These are phyloP conservation scores for Ectemnius continuus DNA, from an alignment of 2,888 invertebrate genomes.

Conservation along the genomic window DNA sequence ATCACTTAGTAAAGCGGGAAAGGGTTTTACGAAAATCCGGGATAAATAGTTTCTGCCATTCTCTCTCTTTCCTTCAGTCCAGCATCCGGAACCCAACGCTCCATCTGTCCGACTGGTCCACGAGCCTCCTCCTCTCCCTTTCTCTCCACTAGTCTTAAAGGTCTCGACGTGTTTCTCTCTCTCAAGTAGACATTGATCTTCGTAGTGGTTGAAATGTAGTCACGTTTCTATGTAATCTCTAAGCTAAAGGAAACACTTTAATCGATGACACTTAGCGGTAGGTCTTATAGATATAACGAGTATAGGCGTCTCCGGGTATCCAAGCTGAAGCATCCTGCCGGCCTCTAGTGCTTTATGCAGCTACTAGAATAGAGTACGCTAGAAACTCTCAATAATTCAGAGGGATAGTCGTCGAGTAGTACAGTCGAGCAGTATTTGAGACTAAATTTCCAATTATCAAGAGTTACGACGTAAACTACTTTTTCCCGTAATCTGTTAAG, in stretches of 20 bases:
- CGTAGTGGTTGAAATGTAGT: slow-evolving; percentile 72
- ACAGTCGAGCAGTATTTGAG: too few relatives aligned
- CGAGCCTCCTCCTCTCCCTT: slow-evolving; percentile 16
- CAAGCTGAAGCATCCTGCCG: slow-evolving; percentile 54
- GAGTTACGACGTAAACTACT: too few relatives aligned
- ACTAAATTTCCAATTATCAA: too few relatives aligned
- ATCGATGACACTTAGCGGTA: slow-evolving; percentile 72
- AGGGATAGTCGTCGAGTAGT: too few relatives aligned
- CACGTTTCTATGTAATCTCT: slow-evolving; percentile 73
- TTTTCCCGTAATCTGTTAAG: too few relatives aligned
- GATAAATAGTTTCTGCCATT: slow-evolving; percentile 18
- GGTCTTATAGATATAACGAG: slow-evolving; percentile 69
- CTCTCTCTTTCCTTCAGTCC: slow-evolving; percentile 37
- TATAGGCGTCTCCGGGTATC: slow-evolving; percentile 65
- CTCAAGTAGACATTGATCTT: slow-evolving; percentile 70
- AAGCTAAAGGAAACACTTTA: slow-evolving; percentile 70
- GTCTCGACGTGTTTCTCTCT: slow-evolving; percentile 71
- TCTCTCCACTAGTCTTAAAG: slow-evolving; percentile 57
- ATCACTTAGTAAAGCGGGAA: too few relatives aligned
- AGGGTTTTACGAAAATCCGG: not conserved
- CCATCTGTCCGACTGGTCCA: slow-evolving; percentile 29
- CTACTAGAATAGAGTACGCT: too few relatives aligned
- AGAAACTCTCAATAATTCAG: too few relatives aligned
- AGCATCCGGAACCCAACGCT: slow-evolving; percentile 9
- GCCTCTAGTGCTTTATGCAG: not conserved